Evolutionary conservation across 2,113 vertebrate genomes (phyloP).

Genomic region (Silurus meridionalis): DNA sequence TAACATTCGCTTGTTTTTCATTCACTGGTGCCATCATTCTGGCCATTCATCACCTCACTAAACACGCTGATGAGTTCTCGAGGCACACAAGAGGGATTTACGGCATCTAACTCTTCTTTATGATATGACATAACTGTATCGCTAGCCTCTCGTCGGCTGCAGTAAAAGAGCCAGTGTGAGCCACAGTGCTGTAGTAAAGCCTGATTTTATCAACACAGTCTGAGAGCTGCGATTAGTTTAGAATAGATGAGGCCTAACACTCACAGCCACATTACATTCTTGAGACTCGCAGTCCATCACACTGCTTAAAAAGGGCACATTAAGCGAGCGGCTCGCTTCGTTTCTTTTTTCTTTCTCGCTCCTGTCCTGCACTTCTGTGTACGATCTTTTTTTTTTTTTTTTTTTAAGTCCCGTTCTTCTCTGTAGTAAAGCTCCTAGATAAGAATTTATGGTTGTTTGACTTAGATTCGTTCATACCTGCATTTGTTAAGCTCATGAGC

Average conservation of each 20-base stretch:
- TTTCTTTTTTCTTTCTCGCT: background rate
- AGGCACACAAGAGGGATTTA: conserved; percentile 10
- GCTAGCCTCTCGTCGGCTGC: background rate
- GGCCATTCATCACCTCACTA: conserved; percentile 26
- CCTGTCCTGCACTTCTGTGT: background rate
- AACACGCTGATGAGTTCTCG: conserved; percentile 17
- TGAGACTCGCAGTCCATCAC: conserved; percentile 19
- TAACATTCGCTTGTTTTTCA: conserved; percentile 14
- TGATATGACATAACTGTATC: conserved; percentile 23
- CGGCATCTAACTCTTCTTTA: conserved; percentile 27
- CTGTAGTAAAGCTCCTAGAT: background rate
- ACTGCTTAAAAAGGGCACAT: conserved; percentile 2
- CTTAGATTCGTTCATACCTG: background rate
- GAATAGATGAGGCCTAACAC: conserved; percentile 21
- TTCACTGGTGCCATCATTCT: background rate
- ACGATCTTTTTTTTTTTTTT: background rate
- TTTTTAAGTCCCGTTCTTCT: background rate
- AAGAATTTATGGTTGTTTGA: background rate
- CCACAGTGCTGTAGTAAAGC: conserved; percentile 26
- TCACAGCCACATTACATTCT: conserved; percentile 26
- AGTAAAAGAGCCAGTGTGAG: conserved; percentile 15
- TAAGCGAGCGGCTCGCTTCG: background rate
- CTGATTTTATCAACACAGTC: conserved; percentile 18
- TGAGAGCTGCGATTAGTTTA: conserved; percentile 27
- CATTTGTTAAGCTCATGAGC: conserved; percentile 2